Percentiles rank a stretch among this genome's conserved stretches.
Evolutionary conservation across 2,797 vertebrate species (phyloP).

Genomic region (Diglossa cyanea): DNA sequence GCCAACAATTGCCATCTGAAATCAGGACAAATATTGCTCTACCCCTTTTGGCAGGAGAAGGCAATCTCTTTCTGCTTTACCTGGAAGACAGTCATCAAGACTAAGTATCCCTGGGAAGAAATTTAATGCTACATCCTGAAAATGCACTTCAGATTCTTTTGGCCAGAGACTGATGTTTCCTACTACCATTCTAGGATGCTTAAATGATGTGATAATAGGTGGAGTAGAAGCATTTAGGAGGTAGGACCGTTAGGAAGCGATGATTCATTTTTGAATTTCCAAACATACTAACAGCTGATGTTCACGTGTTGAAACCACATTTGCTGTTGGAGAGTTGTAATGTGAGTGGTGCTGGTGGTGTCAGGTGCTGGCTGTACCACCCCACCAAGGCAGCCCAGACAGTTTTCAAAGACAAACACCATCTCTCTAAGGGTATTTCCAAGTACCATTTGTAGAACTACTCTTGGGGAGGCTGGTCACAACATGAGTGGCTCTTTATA

Average conservation of each 20-base stretch:
- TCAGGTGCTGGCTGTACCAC: not conserved
- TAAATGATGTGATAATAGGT: not conserved
- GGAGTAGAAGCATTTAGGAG: not conserved
- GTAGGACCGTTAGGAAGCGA: not conserved
- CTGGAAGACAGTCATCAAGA: not conserved
- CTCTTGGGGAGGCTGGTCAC: not conserved
- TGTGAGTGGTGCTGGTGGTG: fast-evolving
- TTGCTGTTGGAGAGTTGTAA: fast-evolving
- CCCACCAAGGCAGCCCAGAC: not conserved
- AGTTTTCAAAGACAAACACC: not conserved
- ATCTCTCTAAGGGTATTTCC: not conserved
- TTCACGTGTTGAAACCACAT: fast-evolving
- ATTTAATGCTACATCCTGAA: not conserved
- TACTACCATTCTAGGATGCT: not conserved
- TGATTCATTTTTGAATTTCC: not conserved
- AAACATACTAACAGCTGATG: not conserved
- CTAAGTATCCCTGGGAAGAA: not conserved
- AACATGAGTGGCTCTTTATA: not conserved
- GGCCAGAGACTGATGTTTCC: not conserved
- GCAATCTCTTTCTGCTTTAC: not conserved
- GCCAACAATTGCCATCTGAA: not conserved
- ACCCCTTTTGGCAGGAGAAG: not conserved
- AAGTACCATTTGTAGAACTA: not conserved
- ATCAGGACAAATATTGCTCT: not conserved
- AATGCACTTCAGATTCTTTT: not conserved